phyloP scores from a whole-genome alignment of 2,113 vertebrate genomes.

The Brachionichthys hirsutus region DNA sequence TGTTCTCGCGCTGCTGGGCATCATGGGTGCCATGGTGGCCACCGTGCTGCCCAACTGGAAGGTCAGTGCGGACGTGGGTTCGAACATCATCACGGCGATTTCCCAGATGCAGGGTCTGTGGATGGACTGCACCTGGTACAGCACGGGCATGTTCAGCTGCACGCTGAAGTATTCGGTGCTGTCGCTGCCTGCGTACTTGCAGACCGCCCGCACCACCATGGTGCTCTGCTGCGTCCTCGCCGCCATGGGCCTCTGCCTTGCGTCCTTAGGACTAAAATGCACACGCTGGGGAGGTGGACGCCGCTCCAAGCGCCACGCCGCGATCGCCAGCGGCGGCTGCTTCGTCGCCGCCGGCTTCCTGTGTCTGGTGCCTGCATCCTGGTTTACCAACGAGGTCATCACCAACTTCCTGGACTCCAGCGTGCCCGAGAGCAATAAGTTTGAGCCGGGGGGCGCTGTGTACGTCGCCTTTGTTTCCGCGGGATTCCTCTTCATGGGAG shows the following conservation, averaged over 20 bases:
- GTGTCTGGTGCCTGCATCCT: constrained; percentile 88
- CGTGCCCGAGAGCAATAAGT: constrained; percentile 89
- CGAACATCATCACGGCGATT: constrained; percentile 90
- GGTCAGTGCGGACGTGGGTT: constrained; percentile 86
- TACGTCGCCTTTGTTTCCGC: constrained; percentile 91
- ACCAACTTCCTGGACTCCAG: constrained; percentile 86
- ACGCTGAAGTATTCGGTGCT: constrained; percentile 87
- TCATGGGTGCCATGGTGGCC: constrained; percentile 85
- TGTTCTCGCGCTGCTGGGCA: constrained; percentile 84
- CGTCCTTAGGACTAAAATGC: constrained; percentile 89
- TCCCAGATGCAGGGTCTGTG: constrained; percentile 94
- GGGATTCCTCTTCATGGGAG: constrained; percentile 85
- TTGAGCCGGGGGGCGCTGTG: constrained; percentile 90
- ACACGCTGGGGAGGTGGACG: constrained; percentile 85
- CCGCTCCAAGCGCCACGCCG: constrained; percentile 83
- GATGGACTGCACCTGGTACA: constrained; percentile 99
- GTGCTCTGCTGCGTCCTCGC: constrained; percentile 90
- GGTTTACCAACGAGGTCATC: constrained; percentile 93
- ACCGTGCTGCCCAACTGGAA: constrained; percentile 95
- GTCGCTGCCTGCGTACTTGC: constrained; percentile 87
- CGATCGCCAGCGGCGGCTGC: constrained; percentile 86
- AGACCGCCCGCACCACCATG: constrained; percentile 91
- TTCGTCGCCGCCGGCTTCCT: constrained; percentile 84
- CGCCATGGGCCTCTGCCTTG: constrained; percentile 85
- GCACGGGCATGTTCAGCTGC: constrained; percentile 97